Conservation (phyloP, 53 echinoderm and acorn worm species). For the Pentamera pediparva region DNA sequence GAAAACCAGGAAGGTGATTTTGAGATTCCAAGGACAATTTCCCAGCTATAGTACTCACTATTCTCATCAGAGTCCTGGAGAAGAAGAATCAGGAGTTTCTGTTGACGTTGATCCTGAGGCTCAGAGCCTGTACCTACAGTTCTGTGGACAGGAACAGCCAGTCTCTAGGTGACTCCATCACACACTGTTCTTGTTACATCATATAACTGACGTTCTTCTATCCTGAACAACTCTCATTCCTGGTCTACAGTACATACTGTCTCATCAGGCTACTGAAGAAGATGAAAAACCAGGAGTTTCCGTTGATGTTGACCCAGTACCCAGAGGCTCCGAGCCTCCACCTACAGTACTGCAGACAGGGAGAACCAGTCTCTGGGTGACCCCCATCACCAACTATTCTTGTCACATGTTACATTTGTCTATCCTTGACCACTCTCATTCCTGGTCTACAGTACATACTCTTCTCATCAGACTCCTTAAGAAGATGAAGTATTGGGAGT, state of each 20-base stretch:
- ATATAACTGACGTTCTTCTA: no score
- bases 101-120: conserved; percentile 81
- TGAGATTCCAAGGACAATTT: no score
- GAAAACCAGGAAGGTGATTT: no score
- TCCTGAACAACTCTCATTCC: no score
- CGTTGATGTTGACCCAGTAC: conserved; percentile 71
- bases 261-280: conserved; percentile 69
- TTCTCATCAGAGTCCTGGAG: conserved; percentile 69
- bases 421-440: no score
- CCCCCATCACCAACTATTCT: conserved; percentile 76
- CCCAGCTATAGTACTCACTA: conserved; percentile 89
- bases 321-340: conserved; percentile 86
- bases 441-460: conserved; percentile 88
- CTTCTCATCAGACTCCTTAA: conserved; percentile 75
- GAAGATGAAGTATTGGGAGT: conserved; percentile 63
- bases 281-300: conserved; percentile 67
- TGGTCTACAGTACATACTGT: no score
- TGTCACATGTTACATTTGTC: no score
- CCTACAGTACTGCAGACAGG: conserved; percentile 90
- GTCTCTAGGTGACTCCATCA: no score
- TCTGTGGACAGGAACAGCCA: conserved; percentile 80
- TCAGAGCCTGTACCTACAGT: conserved; percentile 90
- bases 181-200: no score
- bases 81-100: conserved; percentile 71
- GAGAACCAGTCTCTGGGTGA: conserved; percentile 59